These are phyloP conservation scores for Gryon sp. DNA, from an alignment of 1,140 invertebrate species.

Conservation along the genomic window DNA sequence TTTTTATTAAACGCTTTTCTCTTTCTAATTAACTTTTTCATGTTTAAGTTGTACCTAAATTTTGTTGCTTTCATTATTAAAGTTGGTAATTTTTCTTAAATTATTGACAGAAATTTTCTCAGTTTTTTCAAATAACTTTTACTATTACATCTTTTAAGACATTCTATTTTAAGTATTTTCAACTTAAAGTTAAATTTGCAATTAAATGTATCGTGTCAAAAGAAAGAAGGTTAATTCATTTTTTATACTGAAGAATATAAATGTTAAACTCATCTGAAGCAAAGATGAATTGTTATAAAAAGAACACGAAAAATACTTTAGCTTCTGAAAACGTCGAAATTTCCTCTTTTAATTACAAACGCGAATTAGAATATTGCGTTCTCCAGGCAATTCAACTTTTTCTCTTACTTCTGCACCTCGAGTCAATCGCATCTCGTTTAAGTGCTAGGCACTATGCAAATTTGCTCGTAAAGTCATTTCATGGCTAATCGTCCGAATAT, in stretches of 20 bases:
- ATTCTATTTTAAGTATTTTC: too few species aligned
- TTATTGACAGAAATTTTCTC: too few species aligned
- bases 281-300: conserved; percentile 23
- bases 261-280: neutral
- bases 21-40: too few species aligned
- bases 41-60: too few species aligned
- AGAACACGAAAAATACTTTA: conserved; percentile 28
- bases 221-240: conserved; percentile 1
- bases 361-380: conserved; percentile 35
- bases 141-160: too few species aligned
- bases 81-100: too few species aligned
- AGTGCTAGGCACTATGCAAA: conserved; percentile 60
- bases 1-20: neutral
- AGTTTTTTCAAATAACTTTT: too few species aligned
- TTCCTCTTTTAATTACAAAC: conserved; percentile 52
- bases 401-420: conserved; percentile 42
- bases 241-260: neutral
- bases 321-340: conserved; percentile 31
- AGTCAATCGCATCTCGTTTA: conserved; percentile 53
- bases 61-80: too few species aligned
- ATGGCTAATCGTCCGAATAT: conserved; percentile 65
- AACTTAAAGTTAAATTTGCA: too few species aligned
- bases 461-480: conserved; percentile 64
- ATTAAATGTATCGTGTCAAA: too few species aligned
- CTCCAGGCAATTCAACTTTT: conserved; percentile 45